phyloP scores from a whole-genome alignment of 2,888 invertebrate genomes.

The Psylliodes chrysocephalus region DNA sequence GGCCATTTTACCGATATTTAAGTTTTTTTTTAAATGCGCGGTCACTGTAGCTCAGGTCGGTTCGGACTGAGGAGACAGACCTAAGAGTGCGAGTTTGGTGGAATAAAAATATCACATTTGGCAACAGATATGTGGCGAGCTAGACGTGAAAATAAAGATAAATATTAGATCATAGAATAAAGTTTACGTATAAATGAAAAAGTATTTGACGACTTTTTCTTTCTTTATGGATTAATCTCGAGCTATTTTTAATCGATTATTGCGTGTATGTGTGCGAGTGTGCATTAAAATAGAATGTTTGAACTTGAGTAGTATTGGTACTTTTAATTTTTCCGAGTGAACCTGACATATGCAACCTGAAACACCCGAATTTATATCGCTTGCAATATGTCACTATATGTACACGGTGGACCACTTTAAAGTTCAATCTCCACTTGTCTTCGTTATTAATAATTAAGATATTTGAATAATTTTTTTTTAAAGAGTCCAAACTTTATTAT shows the following conservation, averaged over 20 bases:
- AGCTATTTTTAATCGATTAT: not conserved
- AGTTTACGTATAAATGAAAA: conserved; percentile 39
- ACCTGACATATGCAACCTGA: too few species aligned
- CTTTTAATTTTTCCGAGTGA: too few species aligned
- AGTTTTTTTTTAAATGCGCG: conserved; percentile 44
- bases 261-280: too few species aligned
- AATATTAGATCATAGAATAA: conserved; percentile 56
- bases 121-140: conserved; percentile 62
- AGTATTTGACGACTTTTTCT: conserved; percentile 23
- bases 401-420: too few species aligned
- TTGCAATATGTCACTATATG: too few species aligned
- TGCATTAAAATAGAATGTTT: too few species aligned
- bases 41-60: conserved; percentile 56
- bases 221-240: conserved; percentile 20
- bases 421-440: too few species aligned
- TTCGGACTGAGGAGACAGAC: conserved; percentile 61
- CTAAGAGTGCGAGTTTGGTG: conserved; percentile 56
- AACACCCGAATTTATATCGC: too few species aligned
- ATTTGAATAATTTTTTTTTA: too few species aligned
- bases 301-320: too few species aligned
- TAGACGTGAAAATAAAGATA: conserved; percentile 63
- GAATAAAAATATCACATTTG: conserved; percentile 66
- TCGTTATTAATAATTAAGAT: too few species aligned
- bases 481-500: too few species aligned
- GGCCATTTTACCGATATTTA: conserved; percentile 35